Percentiles rank a stretch among this genome's conserved stretches.
Conservation (phyloP, 2,113 vertebrate genomes). For the Chlorocebus sabaeus region DNA sequence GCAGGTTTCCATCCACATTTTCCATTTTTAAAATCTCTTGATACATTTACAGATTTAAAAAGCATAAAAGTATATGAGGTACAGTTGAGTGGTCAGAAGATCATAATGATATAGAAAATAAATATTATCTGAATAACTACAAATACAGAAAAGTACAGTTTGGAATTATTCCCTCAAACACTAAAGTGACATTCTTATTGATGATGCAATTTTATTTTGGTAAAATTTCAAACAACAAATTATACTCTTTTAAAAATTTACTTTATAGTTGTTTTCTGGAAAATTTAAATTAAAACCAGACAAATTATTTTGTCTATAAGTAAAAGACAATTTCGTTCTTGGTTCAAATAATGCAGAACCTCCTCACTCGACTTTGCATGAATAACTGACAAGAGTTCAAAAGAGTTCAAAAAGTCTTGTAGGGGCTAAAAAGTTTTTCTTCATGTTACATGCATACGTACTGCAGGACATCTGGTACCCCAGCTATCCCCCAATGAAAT, state of each 20-base stretch:
- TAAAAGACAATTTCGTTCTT: not conserved
- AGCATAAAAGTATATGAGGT: not conserved
- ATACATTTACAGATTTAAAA: not conserved
- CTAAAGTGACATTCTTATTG: not conserved
- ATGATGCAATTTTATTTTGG: not conserved
- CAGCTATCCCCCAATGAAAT: not conserved
- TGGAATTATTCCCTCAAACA: not conserved
- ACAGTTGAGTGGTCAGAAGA: not conserved
- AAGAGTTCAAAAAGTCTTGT: not conserved
- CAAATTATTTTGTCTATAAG: not conserved
- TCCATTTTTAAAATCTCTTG: not conserved
- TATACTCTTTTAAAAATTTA: not conserved
- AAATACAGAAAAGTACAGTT: accelerated
- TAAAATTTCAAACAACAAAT: not conserved
- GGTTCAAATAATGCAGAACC: not conserved
- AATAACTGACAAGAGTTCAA: not conserved
- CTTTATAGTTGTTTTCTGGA: not conserved
- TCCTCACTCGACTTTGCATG: not conserved
- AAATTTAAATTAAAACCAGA: not conserved
- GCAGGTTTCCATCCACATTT: not conserved
- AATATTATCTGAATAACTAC: not conserved
- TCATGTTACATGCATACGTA: not conserved
- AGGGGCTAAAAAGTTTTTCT: accelerated
- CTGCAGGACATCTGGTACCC: not conserved
- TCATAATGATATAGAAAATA: not conserved